phyloP scores from a whole-genome alignment of 2,888 invertebrate genomes.

The Electrophaes corylata region DNA sequence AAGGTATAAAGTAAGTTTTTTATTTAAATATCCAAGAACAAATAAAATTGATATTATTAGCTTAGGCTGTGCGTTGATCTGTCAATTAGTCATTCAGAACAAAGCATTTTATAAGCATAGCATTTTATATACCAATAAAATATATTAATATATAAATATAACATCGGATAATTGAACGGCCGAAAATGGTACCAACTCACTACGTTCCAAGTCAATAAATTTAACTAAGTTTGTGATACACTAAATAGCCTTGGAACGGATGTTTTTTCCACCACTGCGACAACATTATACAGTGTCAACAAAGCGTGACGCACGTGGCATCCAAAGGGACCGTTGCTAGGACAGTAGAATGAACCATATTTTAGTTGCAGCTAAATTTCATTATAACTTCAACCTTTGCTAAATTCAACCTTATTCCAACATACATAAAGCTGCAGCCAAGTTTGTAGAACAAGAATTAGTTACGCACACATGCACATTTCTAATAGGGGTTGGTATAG shows the following conservation, averaged over 20 bases:
- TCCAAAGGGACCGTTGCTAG: constrained; percentile 41
- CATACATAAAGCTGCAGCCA: not conserved
- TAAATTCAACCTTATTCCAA: constrained; percentile 23
- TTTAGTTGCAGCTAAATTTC: constrained; percentile 40
- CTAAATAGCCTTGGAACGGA: constrained; percentile 44
- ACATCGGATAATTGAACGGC: too few relatives aligned
- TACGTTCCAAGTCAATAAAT: constrained; percentile 5
- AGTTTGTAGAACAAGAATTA: constrained; percentile 50
- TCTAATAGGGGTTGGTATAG: constrained; percentile 59
- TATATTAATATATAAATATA: too few relatives aligned
- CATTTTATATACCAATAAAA: too few relatives aligned
- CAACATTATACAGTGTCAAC: constrained; percentile 55
- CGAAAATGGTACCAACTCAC: not conserved
- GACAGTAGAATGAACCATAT: constrained; percentile 36
- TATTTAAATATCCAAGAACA: too few relatives aligned
- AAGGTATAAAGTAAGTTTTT: too few relatives aligned
- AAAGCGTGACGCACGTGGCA: constrained; percentile 62
- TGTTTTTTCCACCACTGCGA: constrained; percentile 62
- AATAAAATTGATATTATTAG: too few relatives aligned
- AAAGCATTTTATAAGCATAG: too few relatives aligned
- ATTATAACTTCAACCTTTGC: constrained; percentile 17
- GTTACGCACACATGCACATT: constrained; percentile 69
- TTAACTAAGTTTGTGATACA: constrained; percentile 27
- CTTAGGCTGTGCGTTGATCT: too few relatives aligned
- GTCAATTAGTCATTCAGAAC: too few relatives aligned